A percentile compares a stretch with the other conserved stretches of the same genome.
These are phyloP conservation scores for Coluber constrictor DNA, from an alignment of 2,797 vertebrate species.

Conservation along the genomic window DNA sequence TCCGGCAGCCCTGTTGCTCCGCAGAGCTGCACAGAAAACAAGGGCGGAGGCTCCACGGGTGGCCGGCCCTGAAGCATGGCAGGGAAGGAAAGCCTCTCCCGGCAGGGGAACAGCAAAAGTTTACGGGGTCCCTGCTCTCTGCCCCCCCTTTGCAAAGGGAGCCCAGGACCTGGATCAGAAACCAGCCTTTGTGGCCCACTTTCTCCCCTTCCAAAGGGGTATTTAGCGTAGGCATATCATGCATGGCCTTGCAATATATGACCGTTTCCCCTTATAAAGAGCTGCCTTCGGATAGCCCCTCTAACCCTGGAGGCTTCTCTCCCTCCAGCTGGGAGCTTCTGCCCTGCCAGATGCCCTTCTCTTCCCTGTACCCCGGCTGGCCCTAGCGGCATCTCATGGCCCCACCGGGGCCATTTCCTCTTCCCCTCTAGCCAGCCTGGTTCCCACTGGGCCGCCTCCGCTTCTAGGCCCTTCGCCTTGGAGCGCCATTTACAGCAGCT, in stretches of 20 bases:
- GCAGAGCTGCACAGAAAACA: not conserved
- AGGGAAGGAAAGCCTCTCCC: not conserved
- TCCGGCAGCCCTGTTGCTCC: not conserved
- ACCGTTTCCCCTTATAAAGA: rapidly evolving
- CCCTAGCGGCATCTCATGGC: not conserved
- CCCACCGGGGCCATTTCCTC: not conserved
- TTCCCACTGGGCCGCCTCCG: not conserved
- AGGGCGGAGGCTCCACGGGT: not conserved
- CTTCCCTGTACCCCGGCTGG: not conserved
- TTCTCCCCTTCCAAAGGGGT: not conserved
- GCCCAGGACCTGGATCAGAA: not conserved
- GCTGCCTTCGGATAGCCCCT: not conserved
- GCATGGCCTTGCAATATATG: not conserved
- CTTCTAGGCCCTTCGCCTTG: not conserved
- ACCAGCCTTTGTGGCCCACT: not conserved
- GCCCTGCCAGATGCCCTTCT: not conserved
- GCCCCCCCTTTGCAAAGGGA: not conserved
- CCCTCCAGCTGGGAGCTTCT: not conserved
- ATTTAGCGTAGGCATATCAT: rapidly evolving
- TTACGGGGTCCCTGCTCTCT: not conserved
- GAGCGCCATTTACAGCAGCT: not conserved
- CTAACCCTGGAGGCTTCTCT: not conserved
- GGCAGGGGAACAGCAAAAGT: not conserved
- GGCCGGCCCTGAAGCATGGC: not conserved
- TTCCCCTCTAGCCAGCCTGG: not conserved